phyloP scores from a whole-genome alignment of 2,797 vertebrate genomes.

The Myripristis murdjan region DNA sequence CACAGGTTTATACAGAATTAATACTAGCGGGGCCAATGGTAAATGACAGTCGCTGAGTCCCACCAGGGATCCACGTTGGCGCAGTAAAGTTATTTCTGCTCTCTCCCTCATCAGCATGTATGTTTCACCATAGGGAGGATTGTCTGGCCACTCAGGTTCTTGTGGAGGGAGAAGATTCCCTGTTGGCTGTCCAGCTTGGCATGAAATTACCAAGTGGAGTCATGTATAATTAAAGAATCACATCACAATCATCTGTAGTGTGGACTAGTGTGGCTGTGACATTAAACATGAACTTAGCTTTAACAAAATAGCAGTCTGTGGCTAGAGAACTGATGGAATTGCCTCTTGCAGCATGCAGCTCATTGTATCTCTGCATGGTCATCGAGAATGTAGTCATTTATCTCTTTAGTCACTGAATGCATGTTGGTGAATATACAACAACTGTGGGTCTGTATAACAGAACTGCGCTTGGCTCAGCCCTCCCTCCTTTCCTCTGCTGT shows the following conservation, averaged over 20 bases:
- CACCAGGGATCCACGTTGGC: conserved; percentile 71
- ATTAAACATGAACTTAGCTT: not conserved
- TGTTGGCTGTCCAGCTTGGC: conserved; percentile 57
- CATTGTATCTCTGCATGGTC: not conserved
- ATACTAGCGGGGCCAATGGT: conserved; percentile 70
- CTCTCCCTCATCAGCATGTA: conserved; percentile 42
- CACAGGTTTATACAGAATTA: conserved; percentile 77
- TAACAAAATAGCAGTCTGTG: not conserved
- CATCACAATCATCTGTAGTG: conserved; percentile 59
- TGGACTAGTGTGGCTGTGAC: conserved; percentile 11
- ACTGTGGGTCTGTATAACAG: conserved; percentile 31
- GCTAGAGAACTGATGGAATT: not conserved
- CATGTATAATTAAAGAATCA: conserved; percentile 72
- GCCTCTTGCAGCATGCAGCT: not conserved
- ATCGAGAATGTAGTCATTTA: not conserved
- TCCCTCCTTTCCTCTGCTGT: conserved; percentile 2
- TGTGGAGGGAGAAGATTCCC: conserved; percentile 56
- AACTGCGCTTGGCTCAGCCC: conserved; percentile 10
- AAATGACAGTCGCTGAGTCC: conserved; percentile 78
- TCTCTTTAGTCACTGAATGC: not conserved
- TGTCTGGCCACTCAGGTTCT: conserved; percentile 65
- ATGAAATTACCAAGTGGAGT: conserved; percentile 68
- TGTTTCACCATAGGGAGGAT: conserved; percentile 75
- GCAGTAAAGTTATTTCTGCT: conserved; percentile 68
- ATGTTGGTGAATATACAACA: conserved; percentile 27